These are phyloP conservation scores for Panthera leo DNA, from an alignment of 2,113 vertebrate species.

Conservation along the genomic window DNA sequence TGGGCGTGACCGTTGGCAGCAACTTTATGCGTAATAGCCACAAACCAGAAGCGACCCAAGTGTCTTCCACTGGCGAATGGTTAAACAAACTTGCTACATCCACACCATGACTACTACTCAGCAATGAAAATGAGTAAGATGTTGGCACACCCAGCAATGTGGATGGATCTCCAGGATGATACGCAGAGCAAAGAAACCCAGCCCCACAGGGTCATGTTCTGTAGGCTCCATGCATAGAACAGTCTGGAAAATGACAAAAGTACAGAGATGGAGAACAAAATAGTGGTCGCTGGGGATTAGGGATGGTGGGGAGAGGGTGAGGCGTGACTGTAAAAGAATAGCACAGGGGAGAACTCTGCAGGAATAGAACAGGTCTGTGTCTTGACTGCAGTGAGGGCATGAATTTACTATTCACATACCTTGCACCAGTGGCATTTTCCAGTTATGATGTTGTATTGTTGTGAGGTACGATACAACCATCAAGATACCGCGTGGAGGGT, in stretches of 20 bases:
- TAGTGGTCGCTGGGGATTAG: neutral
- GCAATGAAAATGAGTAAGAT: neutral
- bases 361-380: neutral
- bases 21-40: neutral
- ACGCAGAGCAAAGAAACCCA: neutral
- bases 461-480: neutral
- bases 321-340: too few species aligned
- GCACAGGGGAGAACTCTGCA: neutral
- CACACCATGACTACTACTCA: neutral
- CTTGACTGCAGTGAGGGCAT: neutral
- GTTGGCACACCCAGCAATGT: neutral
- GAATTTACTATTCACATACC: neutral
- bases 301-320: neutral
- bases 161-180: neutral
- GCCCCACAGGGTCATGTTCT: neutral
- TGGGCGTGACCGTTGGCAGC: neutral
- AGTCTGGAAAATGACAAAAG: neutral
- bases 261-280: neutral
- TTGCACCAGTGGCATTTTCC: fast-evolving
- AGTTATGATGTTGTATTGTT: neutral
- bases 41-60: neutral
- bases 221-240: neutral
- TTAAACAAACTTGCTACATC: neutral
- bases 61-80: neutral
- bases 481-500: neutral